phyloP scores from a whole-genome alignment of 2,888 invertebrate genomes.

The Nymphalis c-album region DNA sequence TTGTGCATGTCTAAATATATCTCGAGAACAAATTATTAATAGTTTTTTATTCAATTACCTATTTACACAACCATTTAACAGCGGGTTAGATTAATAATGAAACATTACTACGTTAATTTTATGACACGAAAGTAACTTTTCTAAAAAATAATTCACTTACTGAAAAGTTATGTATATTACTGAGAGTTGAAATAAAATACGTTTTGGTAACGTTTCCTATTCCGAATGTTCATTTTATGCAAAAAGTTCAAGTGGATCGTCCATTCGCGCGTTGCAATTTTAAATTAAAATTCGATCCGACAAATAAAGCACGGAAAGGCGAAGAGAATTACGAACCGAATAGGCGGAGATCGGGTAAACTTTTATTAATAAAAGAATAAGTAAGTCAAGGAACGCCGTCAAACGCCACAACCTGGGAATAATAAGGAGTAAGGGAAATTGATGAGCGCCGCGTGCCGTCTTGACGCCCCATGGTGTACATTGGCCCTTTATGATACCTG shows the following conservation, averaged over 20 bases:
- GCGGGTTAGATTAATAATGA: too few species aligned
- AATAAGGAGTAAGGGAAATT: slow-evolving; percentile 68
- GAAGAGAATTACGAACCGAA: slow-evolving; percentile 46
- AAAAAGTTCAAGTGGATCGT: slow-evolving; percentile 36
- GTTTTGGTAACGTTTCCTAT: slow-evolving; percentile 36
- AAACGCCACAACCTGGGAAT: slow-evolving; percentile 58
- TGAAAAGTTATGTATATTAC: slow-evolving; percentile 8
- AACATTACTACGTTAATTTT: too few species aligned
- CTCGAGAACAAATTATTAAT: too few species aligned
- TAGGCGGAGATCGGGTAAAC: slow-evolving; percentile 57
- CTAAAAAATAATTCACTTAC: slow-evolving; percentile 5
- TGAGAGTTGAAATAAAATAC: slow-evolving; percentile 33
- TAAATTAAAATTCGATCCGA: slow-evolving; percentile 44
- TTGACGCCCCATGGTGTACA: slow-evolving; percentile 32
- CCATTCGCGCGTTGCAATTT: slow-evolving; percentile 37
- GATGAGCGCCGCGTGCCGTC: slow-evolving; percentile 55
- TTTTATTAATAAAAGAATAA: slow-evolving; percentile 75
- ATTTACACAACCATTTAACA: too few species aligned
- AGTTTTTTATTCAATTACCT: too few species aligned
- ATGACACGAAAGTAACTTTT: not conserved
- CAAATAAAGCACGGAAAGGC: slow-evolving; percentile 49
- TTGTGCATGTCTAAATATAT: too few species aligned
- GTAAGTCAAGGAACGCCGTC: slow-evolving; percentile 60
- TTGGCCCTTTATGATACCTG: slow-evolving; percentile 34
- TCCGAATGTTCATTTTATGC: slow-evolving; percentile 37